Evolutionary conservation across 2,888 invertebrate species (phyloP), one percentile per base, ranked within the genome.

Genomic region (Tenthredo mesomela): DNA sequence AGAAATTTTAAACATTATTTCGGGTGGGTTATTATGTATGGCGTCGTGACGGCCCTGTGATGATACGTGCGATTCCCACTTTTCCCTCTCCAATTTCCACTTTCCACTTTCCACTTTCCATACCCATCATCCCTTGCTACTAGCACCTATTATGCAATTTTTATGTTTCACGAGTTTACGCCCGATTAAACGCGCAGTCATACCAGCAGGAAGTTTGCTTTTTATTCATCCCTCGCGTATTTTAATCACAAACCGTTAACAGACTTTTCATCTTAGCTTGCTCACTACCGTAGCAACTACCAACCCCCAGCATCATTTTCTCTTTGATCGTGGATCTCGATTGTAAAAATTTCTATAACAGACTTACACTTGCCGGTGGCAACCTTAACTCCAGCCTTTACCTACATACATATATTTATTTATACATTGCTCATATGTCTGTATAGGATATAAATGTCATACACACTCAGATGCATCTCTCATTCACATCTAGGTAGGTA

Each of bases 131-230:
- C 78, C 71, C 50, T n/a, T 70, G 21, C 58, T 9, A 84, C 37
- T 18, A 58, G 61, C 50, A 54, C 73, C 78, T 61, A 85, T 85
- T 80, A 67, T 85, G 82, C 85, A 85, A 85, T 85, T 85, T 86
- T 85, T 85, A 85, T 84, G 82, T 82, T 85, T 77, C 78, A 9
- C 83, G 71, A 85, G 84, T 85, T 84, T 54, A 67, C 84, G 65
- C 84, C 80, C 84, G 84, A 75, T 86, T 85, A 84, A 70, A 85
- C 65, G 47, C 50, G 80, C 80, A 80, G 58, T 61, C 40, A 21
- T 58, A 61, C 21, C 78, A 73, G 29, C 82, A 25, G 58, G 37
- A 9, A 77, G 67, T 83, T 50, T n/a, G 61, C 43, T 65, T 33
- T 29, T 33, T 37, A 84, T 82, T 40, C 77, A 67, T 67, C 54